These are phyloP conservation scores for Diadophis punctatus DNA, from an alignment of 2,113 vertebrate species.

Conservation along the genomic window DNA sequence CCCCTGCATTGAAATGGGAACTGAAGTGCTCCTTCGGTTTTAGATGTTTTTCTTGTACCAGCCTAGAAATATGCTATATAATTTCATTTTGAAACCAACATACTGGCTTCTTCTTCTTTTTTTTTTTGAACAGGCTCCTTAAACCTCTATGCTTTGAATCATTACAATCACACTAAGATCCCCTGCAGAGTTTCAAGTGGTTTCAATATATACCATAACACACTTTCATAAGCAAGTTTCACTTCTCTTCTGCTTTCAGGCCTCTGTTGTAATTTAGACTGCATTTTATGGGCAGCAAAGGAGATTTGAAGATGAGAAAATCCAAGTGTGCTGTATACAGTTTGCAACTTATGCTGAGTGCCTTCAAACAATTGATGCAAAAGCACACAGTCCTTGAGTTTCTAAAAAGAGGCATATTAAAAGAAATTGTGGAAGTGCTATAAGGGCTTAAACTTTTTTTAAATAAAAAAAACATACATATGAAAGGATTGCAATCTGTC, in stretches of 20 bases:
- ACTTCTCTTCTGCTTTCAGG: neutral
- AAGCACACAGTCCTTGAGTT: neutral
- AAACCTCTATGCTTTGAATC: constrained; percentile 39
- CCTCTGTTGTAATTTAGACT: constrained; percentile 30
- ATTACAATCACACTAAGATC: constrained; percentile 32
- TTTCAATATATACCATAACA: constrained; percentile 30
- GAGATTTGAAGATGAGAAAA: neutral
- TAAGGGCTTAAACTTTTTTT: neutral
- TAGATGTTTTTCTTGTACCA: constrained; percentile 37
- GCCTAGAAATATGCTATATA: constrained; percentile 39
- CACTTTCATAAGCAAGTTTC: constrained; percentile 34
- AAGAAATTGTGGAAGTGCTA: neutral
- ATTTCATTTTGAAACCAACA: constrained; percentile 51
- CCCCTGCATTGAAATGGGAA: constrained; percentile 9
- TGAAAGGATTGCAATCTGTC: neutral
- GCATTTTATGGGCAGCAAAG: constrained; percentile 25
- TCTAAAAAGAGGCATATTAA: neutral
- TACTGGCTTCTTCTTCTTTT: constrained; percentile 1
- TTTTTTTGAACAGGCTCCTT: constrained; percentile 31
- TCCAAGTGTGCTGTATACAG: neutral
- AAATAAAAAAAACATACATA: neutral
- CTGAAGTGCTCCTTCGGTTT: constrained; percentile 33
- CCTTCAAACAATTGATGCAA: neutral
- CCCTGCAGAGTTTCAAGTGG: constrained; percentile 45
- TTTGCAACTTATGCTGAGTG: constrained; percentile 27